These are phyloP conservation scores for Sesamia inferens DNA, from an alignment of 2,888 invertebrate species.

Conservation along the genomic window DNA sequence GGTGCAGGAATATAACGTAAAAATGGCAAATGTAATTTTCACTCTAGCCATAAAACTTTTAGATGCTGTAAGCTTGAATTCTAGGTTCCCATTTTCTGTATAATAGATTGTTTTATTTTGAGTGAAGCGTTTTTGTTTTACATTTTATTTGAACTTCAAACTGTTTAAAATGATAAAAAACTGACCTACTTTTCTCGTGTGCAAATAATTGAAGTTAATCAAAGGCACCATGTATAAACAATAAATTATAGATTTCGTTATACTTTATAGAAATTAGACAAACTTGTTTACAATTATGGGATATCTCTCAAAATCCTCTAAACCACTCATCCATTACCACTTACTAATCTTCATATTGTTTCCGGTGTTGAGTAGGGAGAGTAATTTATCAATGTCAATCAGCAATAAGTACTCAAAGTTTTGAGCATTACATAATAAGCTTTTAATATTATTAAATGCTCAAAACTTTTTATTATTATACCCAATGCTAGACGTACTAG, in stretches of 20 bases:
- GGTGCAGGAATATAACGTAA: constrained; percentile 55
- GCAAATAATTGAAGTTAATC: neutral
- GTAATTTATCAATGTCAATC: neutral
- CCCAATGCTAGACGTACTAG: no score
- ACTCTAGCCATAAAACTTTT: constrained; percentile 41
- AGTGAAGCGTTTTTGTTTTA: constrained; percentile 6
- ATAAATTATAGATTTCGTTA: neutral
- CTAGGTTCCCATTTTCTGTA: constrained; percentile 44
- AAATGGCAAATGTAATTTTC: constrained; percentile 58
- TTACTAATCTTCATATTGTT: neutral
- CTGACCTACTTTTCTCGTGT: neutral
- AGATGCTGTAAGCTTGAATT: constrained; percentile 26
- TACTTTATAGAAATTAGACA: neutral
- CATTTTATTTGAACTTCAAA: constrained; percentile 1
- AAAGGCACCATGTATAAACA: constrained; percentile 1
- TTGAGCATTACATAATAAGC: no score
- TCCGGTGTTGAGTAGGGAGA: neutral
- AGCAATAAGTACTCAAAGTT: no score
- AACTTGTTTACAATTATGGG: neutral
- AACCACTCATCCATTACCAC: neutral
- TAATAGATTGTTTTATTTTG: constrained; percentile 26
- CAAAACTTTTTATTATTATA: no score
- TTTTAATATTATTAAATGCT: no score
- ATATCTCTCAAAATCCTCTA: neutral
- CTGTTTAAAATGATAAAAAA: neutral